phyloP scores from a whole-genome alignment of 92 coral and sea anemone species.

The Zoanthus sociatus region DNA sequence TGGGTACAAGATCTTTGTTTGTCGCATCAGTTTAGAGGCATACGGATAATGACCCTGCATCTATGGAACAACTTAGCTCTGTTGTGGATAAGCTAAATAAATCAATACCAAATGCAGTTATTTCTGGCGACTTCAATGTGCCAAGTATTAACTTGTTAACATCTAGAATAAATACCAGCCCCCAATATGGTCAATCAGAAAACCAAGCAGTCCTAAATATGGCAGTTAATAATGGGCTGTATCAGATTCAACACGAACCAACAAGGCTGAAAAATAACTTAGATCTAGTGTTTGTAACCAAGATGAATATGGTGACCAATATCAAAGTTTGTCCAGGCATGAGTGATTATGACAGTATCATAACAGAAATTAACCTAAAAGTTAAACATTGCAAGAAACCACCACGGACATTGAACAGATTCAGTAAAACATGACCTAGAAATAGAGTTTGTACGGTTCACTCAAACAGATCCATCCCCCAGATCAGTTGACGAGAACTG shows the following conservation, averaged over 20 bases:
- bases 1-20: not conserved
- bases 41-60: conserved; percentile 36
- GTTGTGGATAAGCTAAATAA: conserved; percentile 14
- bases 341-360: not conserved
- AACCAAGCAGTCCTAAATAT: not conserved
- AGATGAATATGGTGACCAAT: not conserved
- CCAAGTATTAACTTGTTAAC: not conserved
- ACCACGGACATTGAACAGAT: not conserved
- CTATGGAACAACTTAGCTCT: conserved; percentile 37
- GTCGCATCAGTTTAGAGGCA: not conserved
- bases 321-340: not conserved
- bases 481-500: not conserved
- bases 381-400: not conserved
- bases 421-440: not conserved
- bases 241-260: conserved; percentile 3
- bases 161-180: not conserved
- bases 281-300: not conserved
- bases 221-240: not conserved
- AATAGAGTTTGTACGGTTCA: not conserved
- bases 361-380: not conserved
- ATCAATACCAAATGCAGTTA: conserved; percentile 23
- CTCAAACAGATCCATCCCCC: not conserved
- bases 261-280: not conserved
- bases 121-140: not conserved
- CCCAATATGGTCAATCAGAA: not conserved